These are phyloP conservation scores for Sciurus niger DNA, from an alignment of 2,113 vertebrate species.

Conservation along the genomic window DNA sequence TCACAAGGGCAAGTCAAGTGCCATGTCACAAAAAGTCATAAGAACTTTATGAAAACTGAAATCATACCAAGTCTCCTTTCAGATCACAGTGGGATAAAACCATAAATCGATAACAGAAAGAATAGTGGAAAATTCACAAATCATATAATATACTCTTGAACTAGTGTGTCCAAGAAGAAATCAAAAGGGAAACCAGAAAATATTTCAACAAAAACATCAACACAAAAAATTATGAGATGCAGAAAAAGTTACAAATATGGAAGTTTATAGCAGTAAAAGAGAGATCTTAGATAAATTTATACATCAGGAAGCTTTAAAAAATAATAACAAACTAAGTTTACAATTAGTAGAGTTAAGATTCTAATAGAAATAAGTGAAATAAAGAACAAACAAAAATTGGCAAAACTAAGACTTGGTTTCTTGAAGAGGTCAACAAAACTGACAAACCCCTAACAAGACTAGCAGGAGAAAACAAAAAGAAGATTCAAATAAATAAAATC, in stretches of 20 bases:
- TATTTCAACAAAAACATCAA: not conserved
- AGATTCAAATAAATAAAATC: not conserved
- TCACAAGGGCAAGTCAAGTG: not conserved
- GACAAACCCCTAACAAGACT: not conserved
- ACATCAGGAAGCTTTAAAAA: not conserved
- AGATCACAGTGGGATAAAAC: not conserved
- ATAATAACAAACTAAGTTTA: not conserved
- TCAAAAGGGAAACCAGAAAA: not conserved
- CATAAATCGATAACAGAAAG: not conserved
- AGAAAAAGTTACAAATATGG: not conserved
- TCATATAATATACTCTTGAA: not conserved
- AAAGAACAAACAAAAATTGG: not conserved
- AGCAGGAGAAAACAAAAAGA: not conserved
- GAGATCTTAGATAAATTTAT: not conserved
- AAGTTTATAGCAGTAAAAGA: not conserved
- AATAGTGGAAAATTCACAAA: not conserved
- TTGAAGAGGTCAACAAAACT: not conserved
- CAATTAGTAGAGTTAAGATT: not conserved
- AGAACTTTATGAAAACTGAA: not conserved
- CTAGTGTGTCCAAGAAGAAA: not conserved
- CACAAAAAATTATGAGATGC: not conserved
- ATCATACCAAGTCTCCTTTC: not conserved
- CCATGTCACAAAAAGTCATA: not conserved
- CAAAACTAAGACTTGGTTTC: not conserved
- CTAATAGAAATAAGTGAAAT: not conserved